Percentiles rank a stretch among this genome's conserved stretches.
phyloP scores from a whole-genome alignment of 1,140 invertebrate species.

The Pygmarrhopalites habei region DNA sequence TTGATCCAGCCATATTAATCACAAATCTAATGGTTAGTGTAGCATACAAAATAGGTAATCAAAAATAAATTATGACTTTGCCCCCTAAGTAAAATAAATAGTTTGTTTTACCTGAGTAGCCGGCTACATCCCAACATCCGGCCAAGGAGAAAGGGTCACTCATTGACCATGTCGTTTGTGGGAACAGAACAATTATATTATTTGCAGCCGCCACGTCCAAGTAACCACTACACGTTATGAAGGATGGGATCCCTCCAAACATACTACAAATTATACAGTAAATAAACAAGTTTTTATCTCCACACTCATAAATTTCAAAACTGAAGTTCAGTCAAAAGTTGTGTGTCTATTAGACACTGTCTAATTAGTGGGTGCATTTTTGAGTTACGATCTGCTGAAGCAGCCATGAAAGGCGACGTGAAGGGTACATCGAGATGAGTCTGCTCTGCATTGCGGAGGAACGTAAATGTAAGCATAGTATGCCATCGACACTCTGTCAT shows the following conservation, averaged over 20 bases:
- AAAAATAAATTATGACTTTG: too few relatives aligned
- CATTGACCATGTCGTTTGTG: slow-evolving; percentile 27
- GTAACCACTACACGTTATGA: slow-evolving; percentile 34
- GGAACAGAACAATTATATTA: slow-evolving; percentile 33
- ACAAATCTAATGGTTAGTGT: too few relatives aligned
- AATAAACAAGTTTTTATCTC: not conserved
- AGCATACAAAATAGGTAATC: too few relatives aligned
- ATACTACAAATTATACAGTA: slow-evolving; percentile 10
- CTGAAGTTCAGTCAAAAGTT: too few relatives aligned
- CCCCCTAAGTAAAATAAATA: too few relatives aligned
- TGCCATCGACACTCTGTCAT: slow-evolving; percentile 31
- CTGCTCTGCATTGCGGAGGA: slow-evolving; percentile 21
- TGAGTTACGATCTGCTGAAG: slow-evolving; percentile 27
- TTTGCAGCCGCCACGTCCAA: slow-evolving; percentile 34
- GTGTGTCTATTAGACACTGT: too few relatives aligned
- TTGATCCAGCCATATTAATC: too few relatives aligned
- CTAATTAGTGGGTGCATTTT: too few relatives aligned
- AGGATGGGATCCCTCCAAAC: slow-evolving; percentile 28
- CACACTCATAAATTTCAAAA: too few relatives aligned
- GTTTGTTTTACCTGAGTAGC: slow-evolving; percentile 29
- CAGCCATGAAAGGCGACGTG: slow-evolving; percentile 34
- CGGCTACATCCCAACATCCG: slow-evolving; percentile 35
- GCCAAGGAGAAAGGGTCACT: slow-evolving; percentile 28
- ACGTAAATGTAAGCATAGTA: slow-evolving; percentile 29
- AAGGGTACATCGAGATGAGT: slow-evolving; percentile 21